Evolutionary conservation across 2,888 invertebrate genomes (phyloP), one percentile per base, ranked within the genome.

Genomic region (Chrysolina americana): DNA sequence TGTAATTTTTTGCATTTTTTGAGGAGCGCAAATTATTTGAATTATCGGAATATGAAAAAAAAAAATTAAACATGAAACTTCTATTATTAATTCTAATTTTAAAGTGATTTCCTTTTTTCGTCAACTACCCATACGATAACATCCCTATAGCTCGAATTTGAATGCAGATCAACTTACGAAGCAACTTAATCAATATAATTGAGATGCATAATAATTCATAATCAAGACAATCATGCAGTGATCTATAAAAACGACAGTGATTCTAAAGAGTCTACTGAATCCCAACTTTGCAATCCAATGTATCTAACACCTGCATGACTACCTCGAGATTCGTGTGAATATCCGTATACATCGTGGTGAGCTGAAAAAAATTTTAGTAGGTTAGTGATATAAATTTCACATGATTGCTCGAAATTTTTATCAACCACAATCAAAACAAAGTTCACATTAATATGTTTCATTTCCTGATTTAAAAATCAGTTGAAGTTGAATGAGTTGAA

Each of bases 241-340:
- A 72, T 80, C 78, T 85, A 87, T 85, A 88, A 86, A 82, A 88
- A 88, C 82, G 88, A 88, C 75, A 88, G 87, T 87, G 88, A 88
- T 85, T 88, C 88, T 87, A 88, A 85, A 84, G 88, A 88, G 85
- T 88, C 88, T 88, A 88, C 87, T 81, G 88, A 88, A 82, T 88
- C 87, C 87, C 88, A 88, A 87, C 88, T 88, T 88, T 88, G 88
- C 87, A 88, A 88, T 85, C 88, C 88, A 83, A 88, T 88, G 84
- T 88, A 88, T 88, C 87, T 88, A 87, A 88, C 87, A 87, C 86
- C 88, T 85, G 87, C 87, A 82, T 85, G 86, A 82, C 92, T 93
- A 93, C 94, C 94, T 93, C 94, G 91, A 86, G 93, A 92, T 88
- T 93, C 93, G 89, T 92, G 93, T 68, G 90, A 89, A 89, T 93